A percentile compares a stretch with the other conserved stretches of the same genome.
Evolutionary conservation across 2,113 vertebrate species (phyloP).

Genomic region (Himantopus leucocephalus): DNA sequence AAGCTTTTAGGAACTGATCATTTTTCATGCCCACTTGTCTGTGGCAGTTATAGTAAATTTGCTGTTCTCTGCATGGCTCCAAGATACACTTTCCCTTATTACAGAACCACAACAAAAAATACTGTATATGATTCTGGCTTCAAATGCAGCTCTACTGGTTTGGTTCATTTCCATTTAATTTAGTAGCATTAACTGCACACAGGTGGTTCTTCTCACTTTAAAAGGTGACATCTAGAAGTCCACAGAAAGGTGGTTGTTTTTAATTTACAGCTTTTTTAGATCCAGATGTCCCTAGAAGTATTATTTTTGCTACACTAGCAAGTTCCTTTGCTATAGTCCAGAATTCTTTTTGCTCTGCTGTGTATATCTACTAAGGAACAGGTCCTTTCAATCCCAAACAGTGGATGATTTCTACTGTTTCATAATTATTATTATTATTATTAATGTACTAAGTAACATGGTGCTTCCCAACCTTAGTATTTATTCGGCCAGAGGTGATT

Average conservation of each 20-base stretch:
- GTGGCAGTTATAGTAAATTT: slow-evolving; percentile 56
- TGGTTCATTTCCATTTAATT: slow-evolving; percentile 8
- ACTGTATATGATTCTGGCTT: neutral
- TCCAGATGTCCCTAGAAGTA: neutral
- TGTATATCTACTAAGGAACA: neutral
- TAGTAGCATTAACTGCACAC: neutral
- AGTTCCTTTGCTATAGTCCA: neutral
- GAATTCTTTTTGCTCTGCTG: neutral
- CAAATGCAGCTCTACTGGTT: neutral
- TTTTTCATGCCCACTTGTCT: slow-evolving; percentile 36
- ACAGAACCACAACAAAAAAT: slow-evolving; percentile 32
- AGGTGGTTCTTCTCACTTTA: neutral
- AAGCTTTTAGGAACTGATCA: slow-evolving; percentile 31
- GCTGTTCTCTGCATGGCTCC: slow-evolving; percentile 18
- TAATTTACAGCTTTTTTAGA: neutral
- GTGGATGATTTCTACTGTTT: neutral
- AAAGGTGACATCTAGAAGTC: neutral
- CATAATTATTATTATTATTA: neutral
- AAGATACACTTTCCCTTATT: slow-evolving; percentile 36
- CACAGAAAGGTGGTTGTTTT: accelerated
- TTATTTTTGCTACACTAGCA: neutral
- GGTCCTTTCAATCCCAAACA: neutral
- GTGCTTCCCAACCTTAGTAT: neutral
- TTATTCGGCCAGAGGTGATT: neutral
- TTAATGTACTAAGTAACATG: neutral